Base-by-base conservation (phyloP, 2,113 vertebrate genomes). In the Macaca nemestrina region DNA sequence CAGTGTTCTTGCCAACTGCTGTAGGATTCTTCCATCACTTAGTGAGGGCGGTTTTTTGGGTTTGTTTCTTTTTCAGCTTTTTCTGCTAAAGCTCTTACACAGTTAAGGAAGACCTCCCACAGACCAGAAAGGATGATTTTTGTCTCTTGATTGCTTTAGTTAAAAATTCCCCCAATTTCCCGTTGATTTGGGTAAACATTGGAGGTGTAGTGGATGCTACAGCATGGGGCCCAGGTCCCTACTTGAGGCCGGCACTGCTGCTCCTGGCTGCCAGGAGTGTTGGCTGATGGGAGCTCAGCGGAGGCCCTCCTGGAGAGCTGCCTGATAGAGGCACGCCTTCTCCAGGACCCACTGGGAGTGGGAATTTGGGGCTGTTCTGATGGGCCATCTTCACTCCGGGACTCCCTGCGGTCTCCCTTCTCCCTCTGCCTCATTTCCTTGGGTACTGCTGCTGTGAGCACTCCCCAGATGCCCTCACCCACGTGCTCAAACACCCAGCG, bases 1-100 rank as follows among this genome's bases (percentile, higher is more conserved):
- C 76, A 50, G 73, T 67, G 55, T 93, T 95, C 94, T 85, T 84
- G 64, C 73, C 96, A 93, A 52, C 75, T 30, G 90, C 88, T 85
- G 16, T 55, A 88, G 43, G 88, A 78, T 95, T 97, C 94, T 95
- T 94, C 96, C 73, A 93, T 85, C 89, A 80, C 78, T 81, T 57
- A 85, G 35, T 43, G 76, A 95, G 48, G 57, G 48, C 0, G 9
- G 50, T 52, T 92, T 95, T 73, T 52, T 68, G 3, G 48, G 88
- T 88, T 91, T 92, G 30, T 94, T 94, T 90, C 52, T 94, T 93
- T 61, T 72, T 85, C 67, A 94, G 81, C 23, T 87, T 94, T 81
- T 86, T 82, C 85, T 88, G 67, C 76, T 78, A 64, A 90, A 67
- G 67, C 45, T 94, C 43, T 88, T 94, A 85, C 87, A 81, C 11